These are phyloP conservation scores for Caligus rogercresseyi DNA, from an alignment of 1,140 invertebrate species.

Conservation along the genomic window DNA sequence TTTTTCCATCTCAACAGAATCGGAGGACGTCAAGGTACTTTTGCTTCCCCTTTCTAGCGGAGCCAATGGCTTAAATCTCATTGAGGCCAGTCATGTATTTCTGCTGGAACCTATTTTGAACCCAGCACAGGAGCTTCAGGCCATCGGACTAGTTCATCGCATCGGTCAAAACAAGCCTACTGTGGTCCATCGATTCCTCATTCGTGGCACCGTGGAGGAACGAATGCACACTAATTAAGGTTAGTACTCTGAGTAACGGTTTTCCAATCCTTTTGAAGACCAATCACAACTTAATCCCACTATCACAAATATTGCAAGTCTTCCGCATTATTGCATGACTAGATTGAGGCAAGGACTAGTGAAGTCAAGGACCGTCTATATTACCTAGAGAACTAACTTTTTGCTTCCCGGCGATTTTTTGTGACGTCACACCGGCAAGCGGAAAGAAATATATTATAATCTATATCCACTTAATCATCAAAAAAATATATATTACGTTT, in stretches of 20 bases:
- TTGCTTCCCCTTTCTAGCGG: slow-evolving; percentile 47
- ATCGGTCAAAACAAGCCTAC: slow-evolving; percentile 52
- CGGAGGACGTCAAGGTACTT: slow-evolving; percentile 39
- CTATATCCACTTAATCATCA: too few species aligned
- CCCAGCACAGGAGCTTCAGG: slow-evolving; percentile 51
- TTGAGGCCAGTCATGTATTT: slow-evolving; percentile 57
- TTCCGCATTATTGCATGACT: too few species aligned
- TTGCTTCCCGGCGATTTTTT: too few species aligned
- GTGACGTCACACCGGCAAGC: too few species aligned
- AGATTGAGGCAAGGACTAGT: too few species aligned
- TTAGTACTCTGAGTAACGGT: not conserved
- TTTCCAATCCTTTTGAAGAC: too few species aligned
- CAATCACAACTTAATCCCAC: not conserved
- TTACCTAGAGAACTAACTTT: too few species aligned
- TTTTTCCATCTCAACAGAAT: slow-evolving; percentile 27
- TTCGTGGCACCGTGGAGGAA: slow-evolving; percentile 50
- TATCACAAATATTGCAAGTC: too few species aligned
- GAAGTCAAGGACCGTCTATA: too few species aligned
- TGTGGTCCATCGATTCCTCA: slow-evolving; percentile 39
- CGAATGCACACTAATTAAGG: slow-evolving; percentile 33
- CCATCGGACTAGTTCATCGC: slow-evolving; percentile 54
- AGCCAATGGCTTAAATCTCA: slow-evolving; percentile 55
- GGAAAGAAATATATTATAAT: too few species aligned
- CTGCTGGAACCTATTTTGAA: slow-evolving; percentile 56
- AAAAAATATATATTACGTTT: too few species aligned